Conservation (phyloP, 2,888 invertebrate genomes). For the Apamea epomidion region DNA sequence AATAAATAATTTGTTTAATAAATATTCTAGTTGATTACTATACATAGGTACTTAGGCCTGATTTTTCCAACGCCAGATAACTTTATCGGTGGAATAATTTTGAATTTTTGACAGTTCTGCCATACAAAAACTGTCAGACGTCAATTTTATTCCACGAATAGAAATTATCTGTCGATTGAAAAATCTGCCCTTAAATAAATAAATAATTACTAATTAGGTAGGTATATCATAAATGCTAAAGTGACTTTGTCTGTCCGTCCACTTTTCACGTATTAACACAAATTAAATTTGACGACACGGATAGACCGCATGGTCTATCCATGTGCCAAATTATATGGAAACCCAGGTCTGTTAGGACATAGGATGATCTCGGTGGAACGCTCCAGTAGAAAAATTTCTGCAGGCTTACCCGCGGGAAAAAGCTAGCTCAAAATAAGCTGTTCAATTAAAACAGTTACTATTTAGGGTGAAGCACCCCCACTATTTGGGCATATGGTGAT, state of each 20-base stretch:
- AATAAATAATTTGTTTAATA: neutral
- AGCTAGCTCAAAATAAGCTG: neutral
- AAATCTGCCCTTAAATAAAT: too few relatives aligned
- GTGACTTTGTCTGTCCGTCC: too few relatives aligned
- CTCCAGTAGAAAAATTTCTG: neutral
- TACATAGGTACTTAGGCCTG: neutral
- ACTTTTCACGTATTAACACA: neutral
- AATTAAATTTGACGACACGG: too few relatives aligned
- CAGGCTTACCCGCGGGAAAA: neutral
- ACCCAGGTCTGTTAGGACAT: neutral
- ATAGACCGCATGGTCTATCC: too few relatives aligned
- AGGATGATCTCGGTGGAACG: neutral
- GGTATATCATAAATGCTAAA: neutral
- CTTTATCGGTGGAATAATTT: too few relatives aligned
- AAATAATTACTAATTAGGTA: too few relatives aligned
- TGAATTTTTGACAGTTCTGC: too few relatives aligned
- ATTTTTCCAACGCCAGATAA: too few relatives aligned
- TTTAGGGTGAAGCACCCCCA: neutral
- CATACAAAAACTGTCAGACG: too few relatives aligned
- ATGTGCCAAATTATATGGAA: neutral
- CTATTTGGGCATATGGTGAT: constrained; percentile 16
- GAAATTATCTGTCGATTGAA: too few relatives aligned
- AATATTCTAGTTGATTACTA: neutral
- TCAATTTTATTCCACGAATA: too few relatives aligned
- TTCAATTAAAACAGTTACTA: neutral